Percentiles rank a stretch among this genome's conserved stretches.
These are phyloP conservation scores for Labroides dimidiatus DNA, from an alignment of 2,797 vertebrate species.

Conservation along the genomic window DNA sequence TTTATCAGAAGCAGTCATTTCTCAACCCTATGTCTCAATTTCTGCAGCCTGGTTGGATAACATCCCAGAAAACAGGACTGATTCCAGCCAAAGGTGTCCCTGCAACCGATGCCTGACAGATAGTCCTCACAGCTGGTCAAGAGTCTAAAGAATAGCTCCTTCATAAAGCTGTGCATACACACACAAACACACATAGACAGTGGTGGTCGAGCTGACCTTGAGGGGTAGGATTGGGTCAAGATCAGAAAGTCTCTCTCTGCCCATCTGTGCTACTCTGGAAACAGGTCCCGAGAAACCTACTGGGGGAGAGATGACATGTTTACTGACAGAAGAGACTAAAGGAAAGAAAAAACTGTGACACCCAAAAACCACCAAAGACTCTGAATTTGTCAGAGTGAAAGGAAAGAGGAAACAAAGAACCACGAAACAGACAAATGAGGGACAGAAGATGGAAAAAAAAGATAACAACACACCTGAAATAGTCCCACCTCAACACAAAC, in stretches of 20 bases:
- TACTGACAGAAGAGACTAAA: neutral
- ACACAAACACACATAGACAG: conserved; percentile 17
- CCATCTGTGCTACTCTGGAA: conserved; percentile 55
- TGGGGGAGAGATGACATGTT: conserved; percentile 26
- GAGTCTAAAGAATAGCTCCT: neutral
- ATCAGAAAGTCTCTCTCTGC: conserved; percentile 40
- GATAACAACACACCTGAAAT: no score
- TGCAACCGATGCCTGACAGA: no score
- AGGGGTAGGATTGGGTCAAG: conserved; percentile 49
- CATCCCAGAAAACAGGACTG: no score
- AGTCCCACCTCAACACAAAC: no score
- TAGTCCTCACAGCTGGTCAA: neutral
- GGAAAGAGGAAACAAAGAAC: neutral
- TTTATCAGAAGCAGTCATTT: no score
- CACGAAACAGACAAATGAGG: no score
- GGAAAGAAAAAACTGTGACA: neutral
- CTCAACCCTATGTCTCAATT: no score
- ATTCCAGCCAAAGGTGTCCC: no score
- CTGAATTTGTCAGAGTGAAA: conserved; percentile 18
- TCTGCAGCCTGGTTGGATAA: no score
- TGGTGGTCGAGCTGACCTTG: conserved; percentile 42
- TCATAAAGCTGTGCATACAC: neutral
- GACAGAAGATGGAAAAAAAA: no score
- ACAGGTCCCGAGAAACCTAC: conserved; percentile 18
- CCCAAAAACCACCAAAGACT: neutral